Conservation (phyloP, 2,797 vertebrate genomes). For the Epinephelus malabaricus region DNA sequence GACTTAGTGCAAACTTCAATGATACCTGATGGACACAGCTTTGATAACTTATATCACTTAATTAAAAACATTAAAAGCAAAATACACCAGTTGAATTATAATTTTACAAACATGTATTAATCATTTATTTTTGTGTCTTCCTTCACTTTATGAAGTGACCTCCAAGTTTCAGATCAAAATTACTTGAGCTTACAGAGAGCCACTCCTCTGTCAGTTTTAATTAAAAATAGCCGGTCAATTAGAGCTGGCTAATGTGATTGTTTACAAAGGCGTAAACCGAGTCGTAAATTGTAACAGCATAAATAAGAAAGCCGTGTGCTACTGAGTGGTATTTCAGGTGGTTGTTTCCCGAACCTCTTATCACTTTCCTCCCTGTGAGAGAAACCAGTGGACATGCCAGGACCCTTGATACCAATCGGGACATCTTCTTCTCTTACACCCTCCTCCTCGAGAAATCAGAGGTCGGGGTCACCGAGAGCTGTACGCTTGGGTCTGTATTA, state of each 20-base stretch:
- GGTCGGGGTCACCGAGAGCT: neutral
- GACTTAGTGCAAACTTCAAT: slow-evolving; percentile 2
- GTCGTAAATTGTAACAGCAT: neutral
- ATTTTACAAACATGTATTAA: neutral
- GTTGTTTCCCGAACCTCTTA: neutral
- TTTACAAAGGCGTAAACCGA: neutral
- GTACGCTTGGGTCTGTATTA: slow-evolving; percentile 4
- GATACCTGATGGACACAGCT: neutral
- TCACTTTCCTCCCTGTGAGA: neutral
- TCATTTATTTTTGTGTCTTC: neutral
- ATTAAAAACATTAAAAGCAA: neutral
- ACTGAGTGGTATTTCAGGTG: neutral
- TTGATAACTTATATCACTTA: neutral
- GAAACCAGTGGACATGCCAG: slow-evolving; percentile 3
- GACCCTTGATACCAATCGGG: slow-evolving; percentile 9
- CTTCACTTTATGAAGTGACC: neutral
- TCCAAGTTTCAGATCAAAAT: neutral
- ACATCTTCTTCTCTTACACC: slow-evolving; percentile 10
- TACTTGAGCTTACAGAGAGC: neutral
- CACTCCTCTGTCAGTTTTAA: neutral
- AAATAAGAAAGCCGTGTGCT: neutral
- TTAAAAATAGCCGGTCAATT: neutral
- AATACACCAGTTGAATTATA: neutral
- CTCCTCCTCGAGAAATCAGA: slow-evolving; percentile 16
- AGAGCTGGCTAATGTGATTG: slow-evolving; percentile 1